These are phyloP conservation scores for Macrophya alboannulata DNA, from an alignment of 2,888 invertebrate genomes.

Conservation along the genomic window DNA sequence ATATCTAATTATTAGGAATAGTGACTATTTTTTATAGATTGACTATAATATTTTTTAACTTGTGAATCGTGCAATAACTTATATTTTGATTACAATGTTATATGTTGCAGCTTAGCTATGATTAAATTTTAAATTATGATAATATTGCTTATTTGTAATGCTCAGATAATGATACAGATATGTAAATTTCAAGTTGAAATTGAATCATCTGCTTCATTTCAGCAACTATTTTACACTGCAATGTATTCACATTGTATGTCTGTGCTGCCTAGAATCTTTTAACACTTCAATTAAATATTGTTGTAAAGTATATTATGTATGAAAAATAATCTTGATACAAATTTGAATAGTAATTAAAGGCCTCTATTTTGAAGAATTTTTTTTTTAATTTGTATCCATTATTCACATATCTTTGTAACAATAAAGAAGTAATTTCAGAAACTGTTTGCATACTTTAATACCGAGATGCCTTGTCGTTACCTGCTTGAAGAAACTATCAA, in stretches of 20 bases:
- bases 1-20: neutral
- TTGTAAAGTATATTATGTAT: neutral
- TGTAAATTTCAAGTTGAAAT: neutral
- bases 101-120: neutral
- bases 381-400: neutral
- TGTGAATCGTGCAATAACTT: neutral
- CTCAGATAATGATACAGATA: neutral
- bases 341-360: neutral
- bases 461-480: neutral
- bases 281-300: neutral
- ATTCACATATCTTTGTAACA: neutral
- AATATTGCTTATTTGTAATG: neutral
- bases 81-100: neutral
- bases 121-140: neutral
- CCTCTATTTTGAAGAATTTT: neutral
- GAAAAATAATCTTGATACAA: neutral
- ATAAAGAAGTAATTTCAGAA: neutral
- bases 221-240: neutral
- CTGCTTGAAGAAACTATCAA: neutral
- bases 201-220: neutral
- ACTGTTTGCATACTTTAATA: neutral
- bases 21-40: constrained; percentile 18
- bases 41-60: neutral
- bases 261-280: neutral
- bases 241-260: neutral